Base-by-base conservation (phyloP, 2,113 vertebrate species). In the Scophthalmus maximus region DNA sequence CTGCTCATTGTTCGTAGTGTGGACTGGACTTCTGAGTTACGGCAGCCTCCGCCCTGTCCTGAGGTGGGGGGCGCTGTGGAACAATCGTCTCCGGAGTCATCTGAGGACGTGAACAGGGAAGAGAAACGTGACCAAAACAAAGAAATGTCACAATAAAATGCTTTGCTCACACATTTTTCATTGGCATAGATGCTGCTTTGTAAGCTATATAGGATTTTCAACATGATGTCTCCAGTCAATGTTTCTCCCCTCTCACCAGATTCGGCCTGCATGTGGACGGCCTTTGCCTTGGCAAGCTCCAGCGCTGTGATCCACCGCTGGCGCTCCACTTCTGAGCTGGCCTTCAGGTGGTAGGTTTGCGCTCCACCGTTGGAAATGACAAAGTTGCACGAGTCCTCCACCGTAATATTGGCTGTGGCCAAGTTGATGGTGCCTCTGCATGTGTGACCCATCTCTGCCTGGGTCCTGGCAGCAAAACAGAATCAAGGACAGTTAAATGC, bases 361-460 rank as follows among this genome's bases (percentile, higher is more conserved):
- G 97, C 96, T 0, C 97, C 97, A 0, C 97, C 97, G 0, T 99
- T 99, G 67, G 97, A 98, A 83, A 99, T 98, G 56, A 99, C 94
- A 77, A 99, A 98, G 84, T 97, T 99, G 68, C 97, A 99, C 0
- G 97, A 98, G 67, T 99, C 97, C 82, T 99, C 97, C 83, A 98
- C 97, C 0, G 93, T 91, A 74, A 99, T 99, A 82, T 97, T 97
- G 81, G 97, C 97, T 0, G 97, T 99, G 65, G 97, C 97, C 57
- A 99, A 92, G 91, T 99, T 99, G 79, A 99, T 99, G 62, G 97
- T 99, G 23, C 97, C 97, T 0, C 97, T 92, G 85, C 97, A 99
- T 1, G 97, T 99, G 79, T 99, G 97, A 14, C 96, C 94, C 97
- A 98, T 98, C 89, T 99, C 97, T 0, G 97, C 97, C 90, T 98